Evolutionary conservation across 2,888 invertebrate species (phyloP), one percentile per base, ranked within the genome.

Genomic region (Drosophila multiciliata): DNA sequence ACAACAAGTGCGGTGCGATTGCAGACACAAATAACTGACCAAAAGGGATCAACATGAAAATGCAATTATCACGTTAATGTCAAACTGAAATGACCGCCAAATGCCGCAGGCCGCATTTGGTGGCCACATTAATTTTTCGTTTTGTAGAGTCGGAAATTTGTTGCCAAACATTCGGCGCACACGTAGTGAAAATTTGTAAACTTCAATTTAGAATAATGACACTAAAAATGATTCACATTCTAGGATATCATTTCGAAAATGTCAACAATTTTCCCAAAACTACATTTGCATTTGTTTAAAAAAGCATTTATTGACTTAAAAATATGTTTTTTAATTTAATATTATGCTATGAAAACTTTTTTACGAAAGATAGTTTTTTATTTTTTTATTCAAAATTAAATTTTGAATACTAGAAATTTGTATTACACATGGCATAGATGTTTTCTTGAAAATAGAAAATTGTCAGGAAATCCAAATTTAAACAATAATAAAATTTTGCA

Each of bases 21-120:
- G 57, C 49, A 15, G 50, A 42, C 69, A 45, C 65, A 73, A 66
- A 78, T 83, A 78, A 79, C 86, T 76, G 81, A 78, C 78, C 78
- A 40, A 65, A 65, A 48, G 72, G 55, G 64, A 70, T 80, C 75
- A 87, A 87, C 87, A 90, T 89, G 87, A 80, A 87, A 87, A 87
- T 83, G 87, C 87, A 87, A 87, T 87, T 87, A 90, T 82, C 89
- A 82, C 80, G 73, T 81, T 83, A 87, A 83, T 89, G 87, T 89
- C 81, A 86, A 79, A 72, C 73, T 69, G 69, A 74, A 80, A 83
- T 75, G 73, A 73, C 75, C 69, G 54, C 49, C 63, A 48, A 55
- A 69, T 70, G 71, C 62, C 55, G 15, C 55, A 35, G 55, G n/a
- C 60, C 64, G 60, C 65, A 54, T 33, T 32, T 38, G 8, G 12